phyloP scores from a whole-genome alignment of 2,113 vertebrate species.

The Aepyceros melampus region DNA sequence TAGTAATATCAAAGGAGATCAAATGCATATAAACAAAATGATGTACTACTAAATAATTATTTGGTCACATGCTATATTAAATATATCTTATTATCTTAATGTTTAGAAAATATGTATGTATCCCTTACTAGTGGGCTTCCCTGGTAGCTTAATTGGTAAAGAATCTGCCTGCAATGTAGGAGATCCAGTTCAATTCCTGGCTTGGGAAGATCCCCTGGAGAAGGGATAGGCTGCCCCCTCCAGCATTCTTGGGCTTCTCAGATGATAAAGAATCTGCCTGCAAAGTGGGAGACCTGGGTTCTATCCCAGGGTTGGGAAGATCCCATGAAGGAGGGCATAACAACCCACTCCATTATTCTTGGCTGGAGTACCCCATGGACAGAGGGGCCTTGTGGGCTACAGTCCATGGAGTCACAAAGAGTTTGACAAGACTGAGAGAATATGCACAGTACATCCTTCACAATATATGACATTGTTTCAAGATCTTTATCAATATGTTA shows the following conservation, averaged over 20 bases:
- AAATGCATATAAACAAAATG: not conserved
- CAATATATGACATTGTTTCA: not conserved
- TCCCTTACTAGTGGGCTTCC: not conserved
- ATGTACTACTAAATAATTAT: not conserved
- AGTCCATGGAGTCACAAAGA: not conserved
- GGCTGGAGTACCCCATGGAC: not conserved
- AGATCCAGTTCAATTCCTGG: not conserved
- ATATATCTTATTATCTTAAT: not conserved
- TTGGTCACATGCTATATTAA: not conserved
- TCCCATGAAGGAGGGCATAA: not conserved
- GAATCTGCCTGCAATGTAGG: not conserved
- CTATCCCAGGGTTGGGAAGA: not conserved
- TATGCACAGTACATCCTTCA: not conserved
- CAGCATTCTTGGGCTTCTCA: not conserved
- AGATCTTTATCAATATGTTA: not conserved
- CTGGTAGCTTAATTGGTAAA: not conserved
- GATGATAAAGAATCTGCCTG: fast-evolving
- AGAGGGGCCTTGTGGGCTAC: not conserved
- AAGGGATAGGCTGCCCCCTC: not conserved
- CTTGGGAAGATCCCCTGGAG: not conserved
- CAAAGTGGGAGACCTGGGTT: not conserved
- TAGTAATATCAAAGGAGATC: not conserved
- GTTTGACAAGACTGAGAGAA: not conserved
- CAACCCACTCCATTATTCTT: not conserved
- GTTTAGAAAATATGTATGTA: not conserved